Percentiles rank a stretch among this genome's conserved stretches.
Conservation (phyloP, 1,140 invertebrate species). For the Scaptodrosophila lebanonensis region DNA sequence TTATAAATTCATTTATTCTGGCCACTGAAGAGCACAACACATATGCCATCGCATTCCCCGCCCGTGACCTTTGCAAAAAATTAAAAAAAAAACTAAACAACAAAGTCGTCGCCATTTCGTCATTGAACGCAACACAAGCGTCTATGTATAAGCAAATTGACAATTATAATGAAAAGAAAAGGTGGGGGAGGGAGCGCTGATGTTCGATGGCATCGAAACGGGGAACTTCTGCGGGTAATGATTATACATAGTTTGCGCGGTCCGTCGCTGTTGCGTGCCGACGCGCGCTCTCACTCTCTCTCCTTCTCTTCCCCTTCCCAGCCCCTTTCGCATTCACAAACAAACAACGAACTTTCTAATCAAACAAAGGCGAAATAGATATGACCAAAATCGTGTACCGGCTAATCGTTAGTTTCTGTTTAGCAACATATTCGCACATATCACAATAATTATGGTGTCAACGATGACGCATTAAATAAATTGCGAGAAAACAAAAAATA, state of each 20-base stretch:
- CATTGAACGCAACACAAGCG: slow-evolving; percentile 22
- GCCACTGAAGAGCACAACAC: slow-evolving; percentile 4
- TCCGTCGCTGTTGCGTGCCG: slow-evolving; percentile 19
- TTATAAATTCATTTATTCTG: neutral
- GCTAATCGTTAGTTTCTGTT: slow-evolving; percentile 34
- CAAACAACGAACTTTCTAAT: slow-evolving; percentile 60
- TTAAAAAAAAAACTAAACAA: slow-evolving; percentile 2
- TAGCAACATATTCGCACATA: slow-evolving; percentile 42
- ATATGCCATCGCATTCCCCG: neutral
- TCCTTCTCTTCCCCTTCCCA: neutral
- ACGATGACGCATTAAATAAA: slow-evolving; percentile 68
- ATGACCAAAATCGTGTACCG: slow-evolving; percentile 38
- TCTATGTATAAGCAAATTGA: slow-evolving; percentile 4
- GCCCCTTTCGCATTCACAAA: slow-evolving; percentile 5
- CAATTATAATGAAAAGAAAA: slow-evolving; percentile 3
- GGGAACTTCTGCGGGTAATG: too few species aligned
- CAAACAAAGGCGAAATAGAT: slow-evolving; percentile 46
- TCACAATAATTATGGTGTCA: slow-evolving; percentile 21
- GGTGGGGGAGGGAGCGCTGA: slow-evolving; percentile 5
- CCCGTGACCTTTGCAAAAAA: slow-evolving; percentile 34
- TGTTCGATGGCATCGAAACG: too few species aligned
- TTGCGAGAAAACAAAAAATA: slow-evolving; percentile 25
- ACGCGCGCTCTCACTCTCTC: too few species aligned
- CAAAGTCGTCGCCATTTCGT: slow-evolving; percentile 33
- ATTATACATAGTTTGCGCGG: neutral